Evolutionary conservation across 30 jellyfish, hydroid and myxozoan species (phyloP).

Genomic region (Clytia hemisphaerica): DNA sequence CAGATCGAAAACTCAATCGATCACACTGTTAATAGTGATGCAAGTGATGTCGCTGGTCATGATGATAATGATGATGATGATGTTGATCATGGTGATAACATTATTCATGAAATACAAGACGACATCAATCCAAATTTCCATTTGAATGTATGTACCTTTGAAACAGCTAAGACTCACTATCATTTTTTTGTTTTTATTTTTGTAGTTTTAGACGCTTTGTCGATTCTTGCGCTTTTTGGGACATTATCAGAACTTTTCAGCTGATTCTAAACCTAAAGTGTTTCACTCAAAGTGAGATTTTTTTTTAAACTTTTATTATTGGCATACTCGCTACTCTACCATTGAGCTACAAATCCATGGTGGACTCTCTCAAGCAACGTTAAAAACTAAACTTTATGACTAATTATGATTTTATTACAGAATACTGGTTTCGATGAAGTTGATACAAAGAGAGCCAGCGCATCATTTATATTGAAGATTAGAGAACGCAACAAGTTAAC

Average conservation of each 20-base stretch:
- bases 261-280: neutral
- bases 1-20: too few species aligned
- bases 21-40: neutral
- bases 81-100: neutral
- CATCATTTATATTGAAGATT: conserved; percentile 16
- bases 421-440: too few species aligned
- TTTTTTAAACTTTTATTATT: too few species aligned
- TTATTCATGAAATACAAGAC: neutral
- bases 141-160: neutral
- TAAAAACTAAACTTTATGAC: too few species aligned
- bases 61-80: neutral
- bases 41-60: neutral
- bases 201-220: neutral
- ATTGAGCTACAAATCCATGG: too few species aligned
- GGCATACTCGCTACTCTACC: too few species aligned
- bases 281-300: too few species aligned
- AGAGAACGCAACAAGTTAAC: conserved; percentile 11
- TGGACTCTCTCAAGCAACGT: too few species aligned
- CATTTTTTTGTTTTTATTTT: too few species aligned
- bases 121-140: neutral
- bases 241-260: neutral
- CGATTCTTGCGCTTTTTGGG: neutral
- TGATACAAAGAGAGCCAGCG: conserved; percentile 7
- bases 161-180: neutral
- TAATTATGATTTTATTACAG: too few species aligned